Evolutionary conservation across 2,797 vertebrate genomes (phyloP), one percentile per base, ranked within the genome.

Genomic region (Gallinago stenura): DNA sequence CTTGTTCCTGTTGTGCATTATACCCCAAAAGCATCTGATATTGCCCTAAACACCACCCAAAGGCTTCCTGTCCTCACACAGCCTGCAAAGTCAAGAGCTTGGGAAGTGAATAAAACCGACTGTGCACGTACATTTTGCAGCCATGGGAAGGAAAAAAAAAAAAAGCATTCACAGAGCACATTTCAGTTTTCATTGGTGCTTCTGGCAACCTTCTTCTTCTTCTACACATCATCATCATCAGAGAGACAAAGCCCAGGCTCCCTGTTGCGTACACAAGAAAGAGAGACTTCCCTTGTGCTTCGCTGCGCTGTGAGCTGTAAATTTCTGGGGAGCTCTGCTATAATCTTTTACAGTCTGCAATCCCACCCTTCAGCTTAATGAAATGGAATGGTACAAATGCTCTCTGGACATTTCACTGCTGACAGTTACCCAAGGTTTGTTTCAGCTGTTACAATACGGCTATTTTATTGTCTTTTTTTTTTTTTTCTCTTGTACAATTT

Each of bases 301-400:
- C 2, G 0, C 64, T 82, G 61, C 6, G 0, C 64, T 82, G 61
- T 6, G 9, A 92, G 78, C 95, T 90, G 53, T 96, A 96, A 93
- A 94, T 96, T 97, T 97, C 95, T 93, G 92, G 96, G 70, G 75
- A 97, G 92, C 60, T 97, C 92, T 88, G 48, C 91, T 96, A 86
- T 95, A 96, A 97, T 95, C 78, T 96, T 98, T 95, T 90, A 95
- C 88, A 95, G 96, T 91, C 89, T 96, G 87, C 89, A 97, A 97
- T 97, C 93, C 96, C 94, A 96, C 95, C 96, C 95, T 98, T 97
- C 96, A 97, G 79, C 77, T 96, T 97, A 97, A 97, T 96, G 84
- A 97, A 93, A 97, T 91, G 95, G 86, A 97, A 97, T 92, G 81
- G 87, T 84, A 96, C 96, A 96, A 95, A 97, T 97, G 91, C 93